Base-by-base conservation (phyloP, 2,113 vertebrate species). In the Austrofundulus limnaeus region DNA sequence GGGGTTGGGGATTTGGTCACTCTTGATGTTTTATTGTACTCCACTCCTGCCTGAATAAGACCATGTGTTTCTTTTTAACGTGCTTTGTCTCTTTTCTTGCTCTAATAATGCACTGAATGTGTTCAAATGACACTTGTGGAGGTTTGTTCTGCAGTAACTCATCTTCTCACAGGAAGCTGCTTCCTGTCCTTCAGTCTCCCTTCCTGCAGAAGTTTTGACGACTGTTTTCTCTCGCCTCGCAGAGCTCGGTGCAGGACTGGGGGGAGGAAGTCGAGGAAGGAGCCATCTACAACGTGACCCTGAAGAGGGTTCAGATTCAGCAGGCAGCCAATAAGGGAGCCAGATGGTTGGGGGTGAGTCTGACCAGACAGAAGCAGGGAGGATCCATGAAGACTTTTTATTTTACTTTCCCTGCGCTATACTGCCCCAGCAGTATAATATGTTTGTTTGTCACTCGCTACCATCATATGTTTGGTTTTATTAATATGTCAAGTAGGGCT, bases 251-350 rank as follows among this genome's bases (percentile, higher is more conserved):
- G 92, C 95, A 97, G 92, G 94, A 98, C 72, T 92, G 94, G 93
- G 96, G 96, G 80, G 95, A 98, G 93, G 96, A 98, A 89, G 93
- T 95, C 15, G 96, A 97, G 92, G 96, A 98, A 76, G 96, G 96
- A 75, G 96, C 96, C 69, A 86, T 98, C 85, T 98, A 96, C 93
- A 94, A 95, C 60, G 96, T 98, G 89, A 96, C 94, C 63, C 94
- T 98, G 64, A 96, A 96, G 82, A 94, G 93, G 89, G 94, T 98
- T 80, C 94, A 97, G 91, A 97, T 97, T 72, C 94, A 96, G 74
- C 96, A 98, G 86, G 95, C 95, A 11, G 95, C 96, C 85, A 98
- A 95, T 92, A 98, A 98, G 92, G 96, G 96, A 83, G 96, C 92
- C 0, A 81, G 92, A 85, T 93, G 92, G 92, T 85, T 93, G 24